These are phyloP conservation scores for Zonotrichia leucophrys DNA, from an alignment of 2,113 vertebrate species.

Conservation along the genomic window DNA sequence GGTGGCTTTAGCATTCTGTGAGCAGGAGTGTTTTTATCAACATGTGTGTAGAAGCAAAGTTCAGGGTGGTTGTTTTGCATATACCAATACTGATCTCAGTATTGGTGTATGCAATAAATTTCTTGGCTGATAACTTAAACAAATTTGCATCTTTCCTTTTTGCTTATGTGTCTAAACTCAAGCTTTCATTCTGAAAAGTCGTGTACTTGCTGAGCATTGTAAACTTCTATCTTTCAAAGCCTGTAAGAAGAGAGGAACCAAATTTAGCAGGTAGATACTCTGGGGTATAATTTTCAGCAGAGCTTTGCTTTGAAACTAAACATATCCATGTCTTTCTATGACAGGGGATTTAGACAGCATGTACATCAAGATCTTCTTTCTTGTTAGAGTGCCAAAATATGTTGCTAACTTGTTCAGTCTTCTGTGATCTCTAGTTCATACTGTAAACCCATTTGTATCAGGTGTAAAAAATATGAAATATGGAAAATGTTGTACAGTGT, in stretches of 20 bases:
- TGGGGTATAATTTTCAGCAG: not conserved
- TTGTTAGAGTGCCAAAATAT: not conserved
- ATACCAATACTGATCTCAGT: not conserved
- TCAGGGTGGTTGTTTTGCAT: not conserved
- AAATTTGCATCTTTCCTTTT: not conserved
- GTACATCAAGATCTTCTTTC: not conserved
- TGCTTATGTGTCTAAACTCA: not conserved
- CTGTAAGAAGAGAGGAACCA: not conserved
- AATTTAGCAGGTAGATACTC: conserved; percentile 29
- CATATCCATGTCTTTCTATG: not conserved
- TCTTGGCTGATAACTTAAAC: not conserved
- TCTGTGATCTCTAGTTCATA: not conserved
- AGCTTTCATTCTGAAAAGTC: not conserved
- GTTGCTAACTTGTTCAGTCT: not conserved
- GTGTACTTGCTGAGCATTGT: not conserved
- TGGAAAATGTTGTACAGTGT: not conserved
- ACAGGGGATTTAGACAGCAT: not conserved
- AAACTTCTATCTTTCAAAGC: not conserved
- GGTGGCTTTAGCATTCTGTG: not conserved
- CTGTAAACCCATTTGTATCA: not conserved
- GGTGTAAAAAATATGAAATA: not conserved
- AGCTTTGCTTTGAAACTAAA: conserved; percentile 3
- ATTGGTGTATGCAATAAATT: not conserved
- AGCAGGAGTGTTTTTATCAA: not conserved
- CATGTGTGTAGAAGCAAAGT: not conserved